Conservation (phyloP, 2,888 invertebrate genomes). For the Dilophus febrilis region DNA sequence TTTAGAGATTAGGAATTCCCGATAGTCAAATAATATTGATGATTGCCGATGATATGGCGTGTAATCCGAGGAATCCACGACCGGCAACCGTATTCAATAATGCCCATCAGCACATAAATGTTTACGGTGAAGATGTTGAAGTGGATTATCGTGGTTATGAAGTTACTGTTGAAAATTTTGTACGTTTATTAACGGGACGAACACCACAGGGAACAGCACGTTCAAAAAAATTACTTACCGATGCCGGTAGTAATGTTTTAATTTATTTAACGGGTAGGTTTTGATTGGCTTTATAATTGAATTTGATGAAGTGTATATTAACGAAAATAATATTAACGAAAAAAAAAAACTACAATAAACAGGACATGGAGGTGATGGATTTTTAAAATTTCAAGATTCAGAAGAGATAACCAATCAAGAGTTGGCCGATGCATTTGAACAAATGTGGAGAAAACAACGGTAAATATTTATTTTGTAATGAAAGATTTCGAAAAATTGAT, state of each 20-base stretch:
- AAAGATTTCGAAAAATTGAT: too few species aligned
- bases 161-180: conserved; percentile 95
- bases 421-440: conserved; percentile 94
- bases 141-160: conserved; percentile 94
- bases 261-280: conserved; percentile 65
- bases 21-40: conserved; percentile 97
- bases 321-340: background rate
- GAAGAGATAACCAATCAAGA: conserved; percentile 98
- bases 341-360: background rate
- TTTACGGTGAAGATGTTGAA: conserved; percentile 98
- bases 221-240: conserved; percentile 85
- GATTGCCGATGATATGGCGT: conserved; percentile 99
- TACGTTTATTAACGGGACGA: conserved; percentile 84
- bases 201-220: conserved; percentile 84
- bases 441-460: conserved; percentile 99
- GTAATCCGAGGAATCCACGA: conserved; percentile 92
- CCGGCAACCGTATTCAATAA: conserved; percentile 98
- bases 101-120: conserved; percentile 93
- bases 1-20: conserved; percentile 85
- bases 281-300: conserved; percentile 21
- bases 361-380: conserved; percentile 95
- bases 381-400: conserved; percentile 97
- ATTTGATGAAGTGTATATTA: background rate
- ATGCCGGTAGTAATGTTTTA: conserved; percentile 91
- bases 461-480: conserved; percentile 19